phyloP scores from a whole-genome alignment of 1,140 invertebrate species.

The Rhyzopertha dominica region DNA sequence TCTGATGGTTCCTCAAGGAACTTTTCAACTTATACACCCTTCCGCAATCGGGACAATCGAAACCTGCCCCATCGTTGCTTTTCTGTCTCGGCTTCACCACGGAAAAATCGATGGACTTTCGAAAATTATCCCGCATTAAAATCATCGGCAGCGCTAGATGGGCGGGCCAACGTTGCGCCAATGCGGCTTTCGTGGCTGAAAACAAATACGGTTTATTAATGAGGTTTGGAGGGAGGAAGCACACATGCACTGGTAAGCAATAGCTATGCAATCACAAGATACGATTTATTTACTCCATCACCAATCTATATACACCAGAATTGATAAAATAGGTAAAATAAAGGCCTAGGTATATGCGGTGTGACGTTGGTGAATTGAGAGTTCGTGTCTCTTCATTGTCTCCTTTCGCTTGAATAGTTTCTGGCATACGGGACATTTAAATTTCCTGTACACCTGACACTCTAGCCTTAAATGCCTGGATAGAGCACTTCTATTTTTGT shows the following conservation, averaged over 20 bases:
- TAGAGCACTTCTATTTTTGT: slow-evolving; percentile 19
- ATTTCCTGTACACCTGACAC: slow-evolving; percentile 17
- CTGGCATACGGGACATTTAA: slow-evolving; percentile 11
- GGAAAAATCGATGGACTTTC: slow-evolving; percentile 41
- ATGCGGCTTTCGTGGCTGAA: too few relatives aligned
- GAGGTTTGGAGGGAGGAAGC: too few relatives aligned
- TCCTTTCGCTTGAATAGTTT: slow-evolving; percentile 39
- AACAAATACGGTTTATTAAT: too few relatives aligned
- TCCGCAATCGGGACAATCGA: slow-evolving; percentile 20
- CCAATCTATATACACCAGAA: too few relatives aligned
- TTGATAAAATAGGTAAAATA: too few relatives aligned
- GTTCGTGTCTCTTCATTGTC: slow-evolving; percentile 14
- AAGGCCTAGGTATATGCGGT: too few relatives aligned
- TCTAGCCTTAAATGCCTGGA: slow-evolving; percentile 21
- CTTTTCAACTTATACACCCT: slow-evolving; percentile 45
- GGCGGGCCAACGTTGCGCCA: slow-evolving; percentile 38
- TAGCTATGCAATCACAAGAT: too few relatives aligned
- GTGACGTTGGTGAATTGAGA: slow-evolving; percentile 13
- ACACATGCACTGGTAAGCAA: too few relatives aligned
- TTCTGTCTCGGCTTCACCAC: too few relatives aligned
- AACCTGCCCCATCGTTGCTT: too few relatives aligned
- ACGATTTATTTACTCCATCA: too few relatives aligned
- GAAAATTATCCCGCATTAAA: slow-evolving; percentile 44
- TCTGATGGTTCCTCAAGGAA: slow-evolving; percentile 49
- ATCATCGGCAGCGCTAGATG: slow-evolving; percentile 44